These are phyloP conservation scores for Erinaceus europaeus DNA, from an alignment of 2,113 vertebrate species.

Conservation along the genomic window DNA sequence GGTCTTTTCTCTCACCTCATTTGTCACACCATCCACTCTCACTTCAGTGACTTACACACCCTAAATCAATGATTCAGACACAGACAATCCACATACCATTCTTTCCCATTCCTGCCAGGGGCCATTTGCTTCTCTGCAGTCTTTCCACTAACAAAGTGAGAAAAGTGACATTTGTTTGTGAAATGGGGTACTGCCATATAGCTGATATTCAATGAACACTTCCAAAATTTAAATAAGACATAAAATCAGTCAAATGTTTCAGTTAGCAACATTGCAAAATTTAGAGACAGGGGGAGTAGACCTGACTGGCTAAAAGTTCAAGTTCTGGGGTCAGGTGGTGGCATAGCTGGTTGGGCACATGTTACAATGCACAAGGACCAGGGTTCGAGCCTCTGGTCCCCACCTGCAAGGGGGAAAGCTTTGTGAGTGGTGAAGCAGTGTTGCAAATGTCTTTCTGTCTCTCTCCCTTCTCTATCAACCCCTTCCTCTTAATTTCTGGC, in stretches of 20 bases:
- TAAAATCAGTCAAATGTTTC: neutral
- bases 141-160: constrained; percentile 30
- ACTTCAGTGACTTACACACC: constrained; percentile 3
- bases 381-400: too few species aligned
- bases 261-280: neutral
- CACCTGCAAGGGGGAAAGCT: too few species aligned
- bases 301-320: neutral
- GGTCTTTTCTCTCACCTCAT: constrained; percentile 10
- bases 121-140: constrained; percentile 15
- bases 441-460: too few species aligned
- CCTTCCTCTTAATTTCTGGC: too few species aligned
- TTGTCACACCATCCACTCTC: neutral
- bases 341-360: too few species aligned
- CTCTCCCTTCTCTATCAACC: too few species aligned
- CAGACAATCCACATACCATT: neutral
- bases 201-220: constrained; percentile 9
- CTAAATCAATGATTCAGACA: neutral
- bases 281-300: neutral
- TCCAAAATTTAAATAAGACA: neutral
- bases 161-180: neutral
- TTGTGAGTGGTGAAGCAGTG: too few species aligned
- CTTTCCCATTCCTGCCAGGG: neutral
- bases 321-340: too few species aligned
- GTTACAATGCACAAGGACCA: too few species aligned
- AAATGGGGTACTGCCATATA: neutral